phyloP scores from a whole-genome alignment of 1,140 invertebrate species.

The Drosophila dunni region DNA sequence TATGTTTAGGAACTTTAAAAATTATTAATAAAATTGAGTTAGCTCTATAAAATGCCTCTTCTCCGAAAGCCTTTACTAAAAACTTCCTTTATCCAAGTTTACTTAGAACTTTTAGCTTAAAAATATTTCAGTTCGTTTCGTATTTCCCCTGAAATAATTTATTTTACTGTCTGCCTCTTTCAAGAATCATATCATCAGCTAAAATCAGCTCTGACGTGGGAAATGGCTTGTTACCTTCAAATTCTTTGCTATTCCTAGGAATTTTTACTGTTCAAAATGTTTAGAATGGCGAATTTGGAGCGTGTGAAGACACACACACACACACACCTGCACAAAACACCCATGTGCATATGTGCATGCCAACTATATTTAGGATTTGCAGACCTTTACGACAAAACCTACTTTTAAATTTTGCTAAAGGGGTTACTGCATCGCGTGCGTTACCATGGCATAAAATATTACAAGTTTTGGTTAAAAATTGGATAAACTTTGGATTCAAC shows the following conservation, averaged over 20 bases:
- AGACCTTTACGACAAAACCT: constrained; percentile 59
- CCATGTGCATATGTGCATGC: background rate
- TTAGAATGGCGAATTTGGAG: background rate
- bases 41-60: too few species aligned
- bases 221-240: background rate
- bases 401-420: constrained; percentile 62
- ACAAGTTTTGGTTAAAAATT: constrained; percentile 28
- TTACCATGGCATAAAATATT: constrained; percentile 37
- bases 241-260: background rate
- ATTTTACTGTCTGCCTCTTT: background rate
- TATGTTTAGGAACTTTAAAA: too few species aligned
- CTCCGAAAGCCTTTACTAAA: too few species aligned
- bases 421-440: constrained; percentile 42
- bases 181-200: background rate
- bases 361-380: background rate
- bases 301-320: background rate
- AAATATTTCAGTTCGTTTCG: background rate
- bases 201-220: background rate
- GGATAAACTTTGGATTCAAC: constrained; percentile 11
- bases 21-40: too few species aligned
- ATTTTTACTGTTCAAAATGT: background rate
- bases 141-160: background rate
- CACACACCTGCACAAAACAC: background rate
- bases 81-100: too few species aligned
- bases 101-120: too few species aligned